Evolutionary conservation across 2,888 invertebrate species (phyloP).

Genomic region (Pyrocoelia pectoralis): DNA sequence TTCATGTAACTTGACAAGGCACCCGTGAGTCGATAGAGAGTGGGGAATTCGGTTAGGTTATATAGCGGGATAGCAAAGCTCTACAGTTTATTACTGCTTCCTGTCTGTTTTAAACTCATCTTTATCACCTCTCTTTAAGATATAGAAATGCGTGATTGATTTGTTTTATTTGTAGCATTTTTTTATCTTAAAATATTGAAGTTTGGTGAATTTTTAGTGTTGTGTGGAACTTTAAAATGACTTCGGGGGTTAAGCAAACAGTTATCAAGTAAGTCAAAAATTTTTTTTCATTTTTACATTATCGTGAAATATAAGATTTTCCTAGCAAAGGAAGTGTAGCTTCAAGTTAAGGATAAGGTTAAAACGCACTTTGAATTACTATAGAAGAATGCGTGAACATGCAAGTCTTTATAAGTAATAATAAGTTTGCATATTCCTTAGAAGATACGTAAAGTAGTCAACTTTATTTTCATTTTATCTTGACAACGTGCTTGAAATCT

Average conservation of each 20-base stretch:
- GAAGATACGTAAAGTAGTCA: too few relatives aligned
- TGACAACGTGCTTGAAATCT: too few relatives aligned
- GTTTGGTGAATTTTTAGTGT: slow-evolving; percentile 15
- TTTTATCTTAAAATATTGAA: not conserved
- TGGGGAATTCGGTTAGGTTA: slow-evolving; percentile 41
- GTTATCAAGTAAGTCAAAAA: slow-evolving; percentile 63
- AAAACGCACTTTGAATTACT: too few relatives aligned
- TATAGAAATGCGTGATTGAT: slow-evolving; percentile 26
- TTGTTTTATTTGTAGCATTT: slow-evolving; percentile 12
- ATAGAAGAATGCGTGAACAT: too few relatives aligned
- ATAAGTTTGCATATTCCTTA: too few relatives aligned
- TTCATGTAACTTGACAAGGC: slow-evolving; percentile 34
- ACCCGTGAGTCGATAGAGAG: slow-evolving; percentile 37
- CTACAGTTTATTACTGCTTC: slow-evolving; percentile 32
- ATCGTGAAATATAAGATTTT: not conserved
- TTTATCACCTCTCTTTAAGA: slow-evolving; percentile 21
- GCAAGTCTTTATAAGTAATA: too few relatives aligned
- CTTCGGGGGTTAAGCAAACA: slow-evolving; percentile 64
- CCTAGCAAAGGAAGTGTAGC: too few relatives aligned
- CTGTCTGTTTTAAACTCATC: slow-evolving; percentile 31
- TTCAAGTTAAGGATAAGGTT: not conserved
- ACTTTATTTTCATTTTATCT: too few relatives aligned
- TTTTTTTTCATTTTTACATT: slow-evolving; percentile 19
- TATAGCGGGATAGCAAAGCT: slow-evolving; percentile 37
- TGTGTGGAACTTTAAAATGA: slow-evolving; percentile 53